Base-by-base conservation (phyloP, 2,888 invertebrate species). In the Drosophila macrospina region DNA sequence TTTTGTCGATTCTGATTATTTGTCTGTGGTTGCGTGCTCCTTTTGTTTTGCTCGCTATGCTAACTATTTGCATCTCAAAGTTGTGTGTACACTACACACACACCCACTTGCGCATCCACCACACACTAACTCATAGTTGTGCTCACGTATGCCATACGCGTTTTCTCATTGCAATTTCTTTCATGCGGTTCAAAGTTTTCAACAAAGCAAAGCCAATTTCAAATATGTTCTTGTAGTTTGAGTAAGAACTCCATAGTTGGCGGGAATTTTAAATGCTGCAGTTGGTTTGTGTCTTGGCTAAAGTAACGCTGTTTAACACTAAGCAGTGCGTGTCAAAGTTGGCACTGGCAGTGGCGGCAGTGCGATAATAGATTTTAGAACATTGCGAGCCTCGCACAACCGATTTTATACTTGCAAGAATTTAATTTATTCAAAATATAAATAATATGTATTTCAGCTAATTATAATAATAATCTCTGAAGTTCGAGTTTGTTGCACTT, bases 1-100 rank as follows among this genome's bases (percentile, higher is more conserved):
- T 72, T 78, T 81, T 75, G 88, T 86, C 89, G 84, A 84, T 84
- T 84, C 81, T 88, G 87, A 81, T 84, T 86, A 88, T 84, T 85
- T 88, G 84, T 84, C 85, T 87, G 77, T 81, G 79, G 86, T 70
- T 44, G 24, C 30, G 56, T 65, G 45, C 51, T 48, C 54, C 57
- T 66, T 75, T 78, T 79, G 78, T 80, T 75, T 64, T 56, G 11
- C 42, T 44, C 20, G 44, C 39, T 59, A 52, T 36, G 62, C 60
- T 55, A 74, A 83, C 76, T 81, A 85, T 88, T 88, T 81, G 87
- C 71, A 78, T 71, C 74, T 78, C 86, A 70, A 80, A 87, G 80
- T 82, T 76, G 56, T n/a, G n/a, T n/a, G n/a, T n/a, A n/a, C n/a
- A 28, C 57, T 7, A 11, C n/a, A 13, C 20, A 24, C 20, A 37